Conservation (phyloP, 2,888 invertebrate species). For the Pristionchus mayeri region DNA sequence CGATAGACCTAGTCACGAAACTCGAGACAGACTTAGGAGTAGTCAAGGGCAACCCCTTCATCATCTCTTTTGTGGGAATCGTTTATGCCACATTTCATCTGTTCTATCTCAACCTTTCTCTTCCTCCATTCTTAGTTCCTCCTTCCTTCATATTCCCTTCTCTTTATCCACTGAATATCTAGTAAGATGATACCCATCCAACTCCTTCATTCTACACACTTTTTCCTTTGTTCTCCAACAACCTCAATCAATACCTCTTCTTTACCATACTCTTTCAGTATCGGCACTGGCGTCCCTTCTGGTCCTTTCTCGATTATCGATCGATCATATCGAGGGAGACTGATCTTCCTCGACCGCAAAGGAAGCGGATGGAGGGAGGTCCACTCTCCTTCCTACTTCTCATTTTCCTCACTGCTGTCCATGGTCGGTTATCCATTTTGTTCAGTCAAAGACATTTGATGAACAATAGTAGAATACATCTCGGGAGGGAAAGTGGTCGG, state of each 20-base stretch:
- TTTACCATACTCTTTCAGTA: conserved; percentile 30
- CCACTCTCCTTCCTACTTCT: conserved; percentile 5
- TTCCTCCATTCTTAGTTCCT: neutral
- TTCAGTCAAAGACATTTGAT: neutral
- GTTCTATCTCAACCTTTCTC: too few relatives aligned
- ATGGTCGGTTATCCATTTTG: conserved; percentile 1
- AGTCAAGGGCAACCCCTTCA: too few relatives aligned
- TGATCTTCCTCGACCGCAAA: conserved; percentile 9
- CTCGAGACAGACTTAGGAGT: too few relatives aligned
- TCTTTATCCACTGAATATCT: neutral
- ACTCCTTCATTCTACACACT: conserved; percentile 42
- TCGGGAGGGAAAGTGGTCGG: neutral
- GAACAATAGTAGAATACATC: neutral
- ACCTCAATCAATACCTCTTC: neutral
- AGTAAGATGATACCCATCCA: neutral
- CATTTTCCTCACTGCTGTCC: neutral
- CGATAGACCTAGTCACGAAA: too few relatives aligned
- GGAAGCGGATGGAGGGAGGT: conserved; percentile 21
- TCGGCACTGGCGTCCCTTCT: conserved; percentile 49
- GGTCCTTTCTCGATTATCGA: conserved; percentile 49
- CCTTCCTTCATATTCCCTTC: neutral
- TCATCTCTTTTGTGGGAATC: neutral
- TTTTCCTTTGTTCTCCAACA: conserved; percentile 37
- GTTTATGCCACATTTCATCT: too few relatives aligned
- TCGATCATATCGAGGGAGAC: conserved; percentile 48